A percentile compares a stretch with the other conserved stretches of the same genome.
Conservation (phyloP, 1,140 invertebrate species). For the Harpegnathos saltator region DNA sequence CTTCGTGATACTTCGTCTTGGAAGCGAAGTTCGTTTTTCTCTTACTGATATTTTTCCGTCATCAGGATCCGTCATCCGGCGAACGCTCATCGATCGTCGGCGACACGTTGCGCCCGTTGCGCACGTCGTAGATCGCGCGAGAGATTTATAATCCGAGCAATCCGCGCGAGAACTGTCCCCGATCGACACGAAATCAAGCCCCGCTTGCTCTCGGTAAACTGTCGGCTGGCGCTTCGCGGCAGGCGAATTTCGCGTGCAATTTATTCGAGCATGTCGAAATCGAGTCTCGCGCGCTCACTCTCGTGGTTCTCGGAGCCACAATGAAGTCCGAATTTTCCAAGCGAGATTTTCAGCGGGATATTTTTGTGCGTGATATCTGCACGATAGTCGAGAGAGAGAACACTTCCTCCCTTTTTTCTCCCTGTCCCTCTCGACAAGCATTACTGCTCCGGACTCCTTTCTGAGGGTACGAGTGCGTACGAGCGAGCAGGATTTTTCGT, state of each 20-base stretch:
- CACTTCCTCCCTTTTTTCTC: not conserved
- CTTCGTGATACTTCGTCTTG: not conserved
- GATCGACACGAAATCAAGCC: constrained; percentile 49
- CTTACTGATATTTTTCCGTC: not conserved
- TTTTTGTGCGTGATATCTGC: constrained; percentile 68
- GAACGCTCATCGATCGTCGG: not conserved
- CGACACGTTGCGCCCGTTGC: not conserved
- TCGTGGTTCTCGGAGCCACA: constrained; percentile 18
- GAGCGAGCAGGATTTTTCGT: constrained; percentile 34
- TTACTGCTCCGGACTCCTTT: constrained; percentile 5
- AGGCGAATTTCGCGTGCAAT: constrained; percentile 56
- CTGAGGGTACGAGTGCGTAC: constrained; percentile 11
- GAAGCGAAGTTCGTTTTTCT: not conserved
- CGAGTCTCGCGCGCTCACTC: constrained; percentile 21
- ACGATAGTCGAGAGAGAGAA: constrained; percentile 51
- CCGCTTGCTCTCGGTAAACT: constrained; percentile 52
- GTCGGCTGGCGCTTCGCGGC: constrained; percentile 12
- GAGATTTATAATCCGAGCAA: constrained; percentile 38
- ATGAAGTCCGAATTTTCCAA: constrained; percentile 49
- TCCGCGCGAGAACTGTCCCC: constrained; percentile 26
- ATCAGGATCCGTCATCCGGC: not conserved
- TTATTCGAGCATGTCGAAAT: constrained; percentile 60
- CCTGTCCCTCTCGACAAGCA: constrained; percentile 62
- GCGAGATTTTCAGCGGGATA: constrained; percentile 49
- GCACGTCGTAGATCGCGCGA: not conserved